Base-by-base conservation (phyloP, 2,113 vertebrate species). In the human region DNA sequence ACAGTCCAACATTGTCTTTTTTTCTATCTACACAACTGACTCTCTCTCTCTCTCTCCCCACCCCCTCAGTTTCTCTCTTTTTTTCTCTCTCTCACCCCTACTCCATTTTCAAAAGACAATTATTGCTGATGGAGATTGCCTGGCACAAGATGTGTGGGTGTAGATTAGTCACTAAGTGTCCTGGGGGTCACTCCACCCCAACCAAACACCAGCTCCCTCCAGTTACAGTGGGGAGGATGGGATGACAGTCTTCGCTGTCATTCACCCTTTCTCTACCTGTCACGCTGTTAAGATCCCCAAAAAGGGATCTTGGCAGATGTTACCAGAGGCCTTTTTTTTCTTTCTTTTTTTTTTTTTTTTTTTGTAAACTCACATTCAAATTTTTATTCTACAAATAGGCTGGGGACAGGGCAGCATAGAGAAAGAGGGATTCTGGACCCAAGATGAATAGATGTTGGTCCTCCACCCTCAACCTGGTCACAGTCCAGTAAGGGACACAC, bases 101-200 rank as follows among this genome's bases (percentile, higher is more conserved):
- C 38, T 78, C 40, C 80, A 57, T 38, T 93, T 90, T 40, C 43
- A 61, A 96, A 92, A 86, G 40, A 40, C 72, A 68, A 52, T 32
- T 45, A 61, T 45, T 82, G 35, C 66, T 85, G 27, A 45, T n/a
- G 66, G 32, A 68, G 89, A 94, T 7, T 76, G 27, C 73, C 48
- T 45, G 27, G 59, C 4, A 50, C 50, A 55, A 61, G 32, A 27
- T 38, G 17, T 30, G 4, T 25, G 93, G 83, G 64, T 87, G 0
- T 70, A 57, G 45, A 57, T 43, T 23, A 70, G 35, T 70, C 64
- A 55, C 59, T 40, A 48, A 8, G 38, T 25, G 50, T 55, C 13
- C 61, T 20, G 0, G 52, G n/a, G 11, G n/a, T 8, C 93, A 66
- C 35, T n/a, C 45, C 27, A 79, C 12, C 38, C 61, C 70, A 89